Evolutionary conservation across 2,797 vertebrate species (phyloP).

Genomic region (Tauraco hartlaubi): DNA sequence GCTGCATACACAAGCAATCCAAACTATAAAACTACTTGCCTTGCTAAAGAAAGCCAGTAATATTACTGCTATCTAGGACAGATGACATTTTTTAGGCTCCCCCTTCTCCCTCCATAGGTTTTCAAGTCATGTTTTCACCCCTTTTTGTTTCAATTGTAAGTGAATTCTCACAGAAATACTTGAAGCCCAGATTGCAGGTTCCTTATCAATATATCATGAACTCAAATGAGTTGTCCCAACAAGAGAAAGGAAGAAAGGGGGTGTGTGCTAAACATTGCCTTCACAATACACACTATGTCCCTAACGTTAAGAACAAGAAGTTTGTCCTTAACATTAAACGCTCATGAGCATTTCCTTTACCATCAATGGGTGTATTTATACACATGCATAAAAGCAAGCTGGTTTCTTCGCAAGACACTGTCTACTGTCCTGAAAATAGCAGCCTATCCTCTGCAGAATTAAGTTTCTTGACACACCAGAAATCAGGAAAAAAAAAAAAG

Average conservation of each 20-base stretch:
- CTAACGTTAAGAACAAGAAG: neutral
- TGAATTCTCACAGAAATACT: neutral
- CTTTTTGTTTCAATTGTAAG: neutral
- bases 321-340: neutral
- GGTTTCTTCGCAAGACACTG: neutral
- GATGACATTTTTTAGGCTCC: neutral
- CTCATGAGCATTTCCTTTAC: neutral
- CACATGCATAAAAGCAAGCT: neutral
- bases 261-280: neutral
- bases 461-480: neutral
- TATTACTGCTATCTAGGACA: neutral
- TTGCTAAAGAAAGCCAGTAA: neutral
- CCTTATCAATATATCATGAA: neutral
- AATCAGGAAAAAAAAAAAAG: neutral
- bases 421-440: neutral
- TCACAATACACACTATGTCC: neutral
- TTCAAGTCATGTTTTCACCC: neutral
- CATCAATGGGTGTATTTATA: neutral
- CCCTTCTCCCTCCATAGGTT: neutral
- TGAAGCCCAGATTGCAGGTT: neutral
- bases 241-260: neutral
- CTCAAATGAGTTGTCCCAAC: neutral
- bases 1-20: neutral
- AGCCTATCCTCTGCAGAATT: neutral
- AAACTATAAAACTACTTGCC: neutral